Base-by-base conservation (phyloP, 1,140 invertebrate genomes). In the Drosophila micromelanica region DNA sequence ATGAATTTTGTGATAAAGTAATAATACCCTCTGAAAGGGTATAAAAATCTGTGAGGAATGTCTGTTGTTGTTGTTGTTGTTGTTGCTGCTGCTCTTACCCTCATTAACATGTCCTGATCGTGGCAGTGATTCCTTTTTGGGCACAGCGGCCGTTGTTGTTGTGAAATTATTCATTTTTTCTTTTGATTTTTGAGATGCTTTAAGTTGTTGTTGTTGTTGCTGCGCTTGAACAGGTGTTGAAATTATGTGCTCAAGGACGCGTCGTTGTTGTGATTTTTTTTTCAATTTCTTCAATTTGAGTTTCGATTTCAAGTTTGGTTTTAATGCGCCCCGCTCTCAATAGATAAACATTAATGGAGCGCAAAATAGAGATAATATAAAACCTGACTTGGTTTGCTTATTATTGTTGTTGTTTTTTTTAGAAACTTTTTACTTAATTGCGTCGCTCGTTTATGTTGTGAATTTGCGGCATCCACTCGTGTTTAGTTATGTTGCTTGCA, bases 61-160 rank as follows among this genome's bases (percentile, higher is more conserved):
- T 35, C 8, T 8, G 32, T 35, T 8, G 8, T 35, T 35, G 27
- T 35, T 35, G 32, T 35, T 35, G 5, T 32, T 32, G n/a, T n/a
- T n/a, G n/a, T n/a, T n/a, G n/a, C n/a, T n/a, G n/a, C n/a, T n/a
- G 35, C 60, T 57, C 90, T 91, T 79, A 91, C 90, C 90, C 79
- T 91, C 90, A 82, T 79, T 91, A 81, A 91, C 90, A 78, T 91
- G 90, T 72, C 90, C 90, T 65, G 73, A 85, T 85, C 90, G 78
- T 54, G 90, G 90, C 74, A 91, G 73, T 52, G 86, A 57, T 81
- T 91, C 90, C 76, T 87, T 89, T 72, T 82, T 85, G 38, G 73
- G 76, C 76, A 77, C 73, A 30, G 84, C 67, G 51, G 84, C 85
- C 55, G 84, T 85, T 76, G 90, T 86, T 69, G 85, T 91, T 77